phyloP scores from a whole-genome alignment of 2,888 invertebrate species.

The Malachius bipustulatus region DNA sequence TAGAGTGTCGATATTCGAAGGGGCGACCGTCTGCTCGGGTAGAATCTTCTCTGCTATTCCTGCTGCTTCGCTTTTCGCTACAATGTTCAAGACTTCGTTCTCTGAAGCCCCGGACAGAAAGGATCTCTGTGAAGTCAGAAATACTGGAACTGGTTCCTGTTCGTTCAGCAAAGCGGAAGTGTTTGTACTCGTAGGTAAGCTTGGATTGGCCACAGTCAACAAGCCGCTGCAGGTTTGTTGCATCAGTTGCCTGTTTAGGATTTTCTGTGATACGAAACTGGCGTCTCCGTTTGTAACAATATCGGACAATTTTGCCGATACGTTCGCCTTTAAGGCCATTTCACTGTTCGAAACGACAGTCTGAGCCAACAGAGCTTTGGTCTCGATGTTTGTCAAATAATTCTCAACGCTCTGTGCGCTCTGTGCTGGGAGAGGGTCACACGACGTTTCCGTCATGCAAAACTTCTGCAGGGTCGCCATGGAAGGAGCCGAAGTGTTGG shows the following conservation, averaged over 20 bases:
- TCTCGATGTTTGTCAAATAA: constrained; percentile 44
- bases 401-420: constrained; percentile 48
- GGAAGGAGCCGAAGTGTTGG: constrained; percentile 45
- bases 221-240: constrained; percentile 17
- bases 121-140: constrained; percentile 22
- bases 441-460: constrained; percentile 36
- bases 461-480: constrained; percentile 40
- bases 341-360: constrained; percentile 14
- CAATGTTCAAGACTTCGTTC: constrained; percentile 24
- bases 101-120: constrained; percentile 22
- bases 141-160: constrained; percentile 20
- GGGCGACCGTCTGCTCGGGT: constrained; percentile 24
- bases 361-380: constrained; percentile 19
- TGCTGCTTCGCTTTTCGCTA: constrained; percentile 29
- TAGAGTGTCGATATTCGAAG: constrained; percentile 34
- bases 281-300: constrained; percentile 15
- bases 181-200: constrained; percentile 15
- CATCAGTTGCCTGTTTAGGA: constrained; percentile 17
- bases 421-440: constrained; percentile 42
- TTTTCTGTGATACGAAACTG: constrained; percentile 15
- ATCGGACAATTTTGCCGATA: constrained; percentile 18
- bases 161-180: constrained; percentile 4
- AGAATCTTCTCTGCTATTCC: constrained; percentile 24
- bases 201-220: constrained; percentile 14
- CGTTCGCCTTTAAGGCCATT: constrained; percentile 19